Evolutionary conservation across 1,140 invertebrate species (phyloP).

Genomic region (Caerostris extrusa): DNA sequence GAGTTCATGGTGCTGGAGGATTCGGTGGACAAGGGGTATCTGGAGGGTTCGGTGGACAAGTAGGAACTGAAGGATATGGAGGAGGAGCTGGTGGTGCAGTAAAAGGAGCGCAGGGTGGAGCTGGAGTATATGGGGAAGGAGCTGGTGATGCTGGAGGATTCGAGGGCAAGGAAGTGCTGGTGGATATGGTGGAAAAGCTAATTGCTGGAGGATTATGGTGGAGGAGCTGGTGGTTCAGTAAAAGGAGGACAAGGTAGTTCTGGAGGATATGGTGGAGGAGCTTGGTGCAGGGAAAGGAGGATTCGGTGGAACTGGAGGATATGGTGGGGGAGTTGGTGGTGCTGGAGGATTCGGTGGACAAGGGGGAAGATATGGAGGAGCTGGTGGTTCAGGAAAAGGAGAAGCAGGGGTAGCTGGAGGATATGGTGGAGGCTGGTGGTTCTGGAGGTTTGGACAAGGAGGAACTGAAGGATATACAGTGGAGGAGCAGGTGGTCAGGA

Average conservation of each 20-base stretch:
- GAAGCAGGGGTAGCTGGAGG: background rate
- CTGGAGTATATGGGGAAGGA: no score
- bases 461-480: background rate
- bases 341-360: background rate
- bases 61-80: background rate
- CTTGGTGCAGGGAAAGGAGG: background rate
- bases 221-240: background rate
- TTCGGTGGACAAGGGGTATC: background rate
- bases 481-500: background rate
- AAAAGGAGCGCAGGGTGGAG: background rate
- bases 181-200: background rate
- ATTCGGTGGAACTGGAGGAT: background rate
- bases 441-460: background rate
- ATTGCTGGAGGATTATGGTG: background rate
- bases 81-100: background rate
- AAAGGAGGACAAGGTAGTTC: background rate
- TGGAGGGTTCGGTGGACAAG: background rate
- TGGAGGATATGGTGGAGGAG: background rate
- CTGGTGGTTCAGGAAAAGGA: background rate
- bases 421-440: background rate
- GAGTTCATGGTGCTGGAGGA: no score
- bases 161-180: background rate
- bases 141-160: no score
- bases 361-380: background rate
- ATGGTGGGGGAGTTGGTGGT: background rate